A percentile compares a stretch with the other conserved stretches of the same genome.
Conservation (phyloP, 1,140 invertebrate species). For the Penaeus vannamei region DNA sequence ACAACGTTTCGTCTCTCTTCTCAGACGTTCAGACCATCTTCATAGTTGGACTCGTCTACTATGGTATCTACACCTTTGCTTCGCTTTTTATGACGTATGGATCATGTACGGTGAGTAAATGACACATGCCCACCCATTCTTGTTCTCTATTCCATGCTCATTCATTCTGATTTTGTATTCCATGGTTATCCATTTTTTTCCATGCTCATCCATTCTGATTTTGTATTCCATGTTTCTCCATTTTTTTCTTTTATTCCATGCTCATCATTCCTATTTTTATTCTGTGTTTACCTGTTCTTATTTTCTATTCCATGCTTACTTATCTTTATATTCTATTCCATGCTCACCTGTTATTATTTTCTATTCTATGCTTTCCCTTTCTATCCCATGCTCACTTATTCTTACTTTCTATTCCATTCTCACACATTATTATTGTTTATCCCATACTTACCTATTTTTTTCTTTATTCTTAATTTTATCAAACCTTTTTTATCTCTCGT, state of each 20-base stretch:
- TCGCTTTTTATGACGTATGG: slow-evolving; percentile 67
- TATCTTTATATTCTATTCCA: background rate
- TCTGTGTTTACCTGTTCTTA: background rate
- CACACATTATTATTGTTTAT: background rate
- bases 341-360: background rate
- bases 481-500: background rate
- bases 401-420: background rate
- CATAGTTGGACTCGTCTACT: slow-evolving; percentile 60
- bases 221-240: background rate
- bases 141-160: background rate
- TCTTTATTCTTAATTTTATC: background rate
- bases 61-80: slow-evolving; percentile 65
- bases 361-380: background rate
- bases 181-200: background rate
- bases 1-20: background rate
- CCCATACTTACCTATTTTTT: too few species aligned
- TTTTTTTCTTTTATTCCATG: background rate
- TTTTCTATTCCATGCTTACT: background rate
- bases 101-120: slow-evolving; percentile 60
- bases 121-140: background rate
- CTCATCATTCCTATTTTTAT: background rate
- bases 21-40: slow-evolving; percentile 59
- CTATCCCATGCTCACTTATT: background rate
- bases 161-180: background rate
- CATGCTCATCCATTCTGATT: background rate